phyloP scores from a whole-genome alignment of 2,888 invertebrate species.

The Thelaira solivaga region DNA sequence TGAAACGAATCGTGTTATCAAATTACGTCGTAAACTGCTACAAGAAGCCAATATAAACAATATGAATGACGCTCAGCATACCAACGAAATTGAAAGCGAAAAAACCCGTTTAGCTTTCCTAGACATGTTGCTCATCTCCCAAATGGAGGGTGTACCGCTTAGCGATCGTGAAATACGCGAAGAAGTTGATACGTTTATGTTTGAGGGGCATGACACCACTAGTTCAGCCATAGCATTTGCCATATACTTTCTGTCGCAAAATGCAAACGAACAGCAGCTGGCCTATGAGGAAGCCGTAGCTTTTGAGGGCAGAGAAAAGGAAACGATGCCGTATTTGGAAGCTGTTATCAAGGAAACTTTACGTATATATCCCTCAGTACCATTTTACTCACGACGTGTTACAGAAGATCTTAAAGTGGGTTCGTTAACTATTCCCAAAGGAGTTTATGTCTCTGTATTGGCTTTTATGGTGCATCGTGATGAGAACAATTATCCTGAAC shows the following conservation, averaged over 20 bases:
- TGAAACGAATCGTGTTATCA: slow-evolving; percentile 73
- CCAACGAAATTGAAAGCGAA: slow-evolving; percentile 67
- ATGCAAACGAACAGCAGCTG: slow-evolving; percentile 77
- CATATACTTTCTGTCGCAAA: slow-evolving; percentile 78
- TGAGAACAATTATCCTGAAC: slow-evolving; percentile 77
- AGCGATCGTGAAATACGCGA: slow-evolving; percentile 78
- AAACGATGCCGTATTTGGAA: slow-evolving; percentile 78
- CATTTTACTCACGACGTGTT: slow-evolving; percentile 77
- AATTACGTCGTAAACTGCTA: slow-evolving; percentile 68
- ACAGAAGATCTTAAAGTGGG: slow-evolving; percentile 77
- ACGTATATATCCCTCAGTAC: slow-evolving; percentile 79
- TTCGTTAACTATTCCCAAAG: slow-evolving; percentile 75
- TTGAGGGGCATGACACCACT: slow-evolving; percentile 80
- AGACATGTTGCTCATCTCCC: slow-evolving; percentile 78
- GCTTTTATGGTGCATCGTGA: slow-evolving; percentile 78
- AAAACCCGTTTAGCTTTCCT: slow-evolving; percentile 77
- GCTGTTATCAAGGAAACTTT: slow-evolving; percentile 80
- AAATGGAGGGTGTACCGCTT: slow-evolving; percentile 76
- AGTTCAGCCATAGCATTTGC: slow-evolving; percentile 79
- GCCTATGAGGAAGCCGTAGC: slow-evolving; percentile 76
- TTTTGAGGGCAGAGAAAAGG: slow-evolving; percentile 74
- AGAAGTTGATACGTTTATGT: slow-evolving; percentile 81
- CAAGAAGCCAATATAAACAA: slow-evolving; percentile 65
- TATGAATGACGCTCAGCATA: slow-evolving; percentile 63
- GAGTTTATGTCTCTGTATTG: slow-evolving; percentile 73